Evolutionary conservation across 2,888 invertebrate species (phyloP), one percentile per base, ranked within the genome.

Genomic region (Geophilus truncorum): DNA sequence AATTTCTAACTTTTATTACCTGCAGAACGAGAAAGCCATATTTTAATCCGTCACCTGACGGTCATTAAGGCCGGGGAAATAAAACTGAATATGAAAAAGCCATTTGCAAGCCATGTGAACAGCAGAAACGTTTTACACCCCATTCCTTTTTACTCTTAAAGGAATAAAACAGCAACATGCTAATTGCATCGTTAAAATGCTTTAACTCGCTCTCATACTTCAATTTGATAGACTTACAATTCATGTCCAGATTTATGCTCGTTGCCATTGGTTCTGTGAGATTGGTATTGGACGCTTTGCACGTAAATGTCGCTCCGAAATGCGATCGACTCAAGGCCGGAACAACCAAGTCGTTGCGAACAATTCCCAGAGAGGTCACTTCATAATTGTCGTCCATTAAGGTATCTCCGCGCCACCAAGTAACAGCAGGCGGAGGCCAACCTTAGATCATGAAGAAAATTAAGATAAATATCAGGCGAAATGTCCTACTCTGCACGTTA

Each of bases 351-450:
- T 82, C 82, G 57, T 82, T 82, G 32, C 82, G 81, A 70, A 82
- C 82, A 62, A 81, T 81, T 25, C 82, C 82, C 21, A 81, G 30
- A 36, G 82, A 82, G 18, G 82, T 82, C 76, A 82, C 82, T 86
- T 93, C 92, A 87, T 90, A 94, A 30, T 93, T 93, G 86, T 94
- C 94, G 87, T 94, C 94, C 81, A 95, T 88, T 83, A 93, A 89
- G 81, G 91, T 90, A 30, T 91, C 91, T 81, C 93, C 93, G 83
- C 91, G 90, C 92, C 93, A 94, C 95, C 95, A 95, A 81, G 92
- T 92, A 83, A 93, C 92, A 83, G 91, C 90, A 28, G 95, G 95
- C 51, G 91, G 90, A 0, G 96, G 95, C 83, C 92, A 92, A 81
- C 95, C 93, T 94, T 86, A 9, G 28, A 57, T 40, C 23, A 57